Conservation (phyloP, 1,140 invertebrate species). For the Tetragnatha versicolor region DNA sequence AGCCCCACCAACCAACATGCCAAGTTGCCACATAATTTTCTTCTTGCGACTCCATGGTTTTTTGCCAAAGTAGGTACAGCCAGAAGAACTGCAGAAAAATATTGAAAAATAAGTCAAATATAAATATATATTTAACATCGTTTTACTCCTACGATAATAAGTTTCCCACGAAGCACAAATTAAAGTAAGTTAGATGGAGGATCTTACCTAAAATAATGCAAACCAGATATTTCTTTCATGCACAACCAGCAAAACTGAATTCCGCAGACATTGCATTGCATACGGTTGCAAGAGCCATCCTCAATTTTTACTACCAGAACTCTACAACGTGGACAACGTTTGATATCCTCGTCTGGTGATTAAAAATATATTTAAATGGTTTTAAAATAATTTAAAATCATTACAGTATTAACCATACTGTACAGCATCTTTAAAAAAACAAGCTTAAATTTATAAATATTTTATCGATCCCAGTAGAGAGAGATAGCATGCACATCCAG, state of each 20-base stretch:
- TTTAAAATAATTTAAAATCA: too few species aligned
- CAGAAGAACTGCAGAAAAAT: conserved; percentile 78
- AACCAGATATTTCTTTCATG: conserved; percentile 96
- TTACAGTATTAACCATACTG: too few species aligned
- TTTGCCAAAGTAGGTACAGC: conserved; percentile 99
- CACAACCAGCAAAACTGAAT: conserved; percentile 99
- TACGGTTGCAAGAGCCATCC: conserved; percentile 96
- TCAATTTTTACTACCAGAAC: conserved; percentile 97
- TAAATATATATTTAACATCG: too few species aligned
- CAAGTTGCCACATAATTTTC: conserved; percentile 96
- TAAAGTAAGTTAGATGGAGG: too few species aligned
- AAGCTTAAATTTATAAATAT: too few species aligned
- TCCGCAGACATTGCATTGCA: conserved; percentile 94
- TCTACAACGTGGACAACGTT: conserved; percentile 77
- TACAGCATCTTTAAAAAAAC: too few species aligned
- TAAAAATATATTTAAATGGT: background rate
- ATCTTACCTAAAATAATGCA: conserved; percentile 92
- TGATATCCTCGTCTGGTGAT: conserved; percentile 67
- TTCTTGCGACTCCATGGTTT: conserved; percentile 99
- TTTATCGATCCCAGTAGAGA: too few species aligned
- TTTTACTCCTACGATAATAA: too few species aligned
- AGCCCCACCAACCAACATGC: conserved; percentile 92
- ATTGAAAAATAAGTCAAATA: too few species aligned
- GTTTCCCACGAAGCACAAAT: too few species aligned
- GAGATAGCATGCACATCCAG: too few species aligned